These are phyloP conservation scores for Luidia sarsii DNA, from an alignment of 53 echinoderm and acorn worm species.

Conservation along the genomic window DNA sequence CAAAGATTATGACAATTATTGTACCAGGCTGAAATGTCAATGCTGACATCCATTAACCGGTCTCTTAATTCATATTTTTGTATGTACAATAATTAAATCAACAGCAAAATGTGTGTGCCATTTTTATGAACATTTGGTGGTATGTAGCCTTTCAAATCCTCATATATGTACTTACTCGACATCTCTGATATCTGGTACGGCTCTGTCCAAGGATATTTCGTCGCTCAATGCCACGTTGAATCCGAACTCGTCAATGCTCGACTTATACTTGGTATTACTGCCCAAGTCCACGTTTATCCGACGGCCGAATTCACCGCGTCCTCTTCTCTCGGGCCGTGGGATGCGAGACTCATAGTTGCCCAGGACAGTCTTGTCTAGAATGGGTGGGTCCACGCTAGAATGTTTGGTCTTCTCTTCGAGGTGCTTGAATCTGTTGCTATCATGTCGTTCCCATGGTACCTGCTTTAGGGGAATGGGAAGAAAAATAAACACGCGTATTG, in stretches of 20 bases:
- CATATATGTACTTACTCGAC: conserved; percentile 88
- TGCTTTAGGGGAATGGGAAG: too few relatives aligned
- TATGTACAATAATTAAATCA: too few relatives aligned
- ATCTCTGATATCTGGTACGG: conserved; percentile 82
- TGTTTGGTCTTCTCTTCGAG: not conserved
- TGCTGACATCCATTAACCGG: too few relatives aligned
- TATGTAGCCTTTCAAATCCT: not conserved
- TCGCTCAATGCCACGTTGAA: conserved; percentile 95
- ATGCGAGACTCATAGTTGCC: conserved; percentile 80
- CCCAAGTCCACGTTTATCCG: conserved; percentile 40
- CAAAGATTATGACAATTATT: too few relatives aligned
- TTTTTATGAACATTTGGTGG: not conserved
- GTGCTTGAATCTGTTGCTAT: not conserved
- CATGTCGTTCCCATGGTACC: conserved; percentile 19
- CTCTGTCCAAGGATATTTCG: conserved; percentile 79
- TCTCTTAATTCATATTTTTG: too few relatives aligned
- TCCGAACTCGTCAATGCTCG: conserved; percentile 75
- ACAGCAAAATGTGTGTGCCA: too few relatives aligned
- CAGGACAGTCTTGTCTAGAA: conserved; percentile 36
- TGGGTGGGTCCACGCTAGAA: conserved; percentile 29
- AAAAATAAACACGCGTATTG: too few relatives aligned
- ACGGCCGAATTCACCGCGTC: conserved; percentile 81
- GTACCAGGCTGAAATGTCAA: too few relatives aligned
- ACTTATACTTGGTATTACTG: conserved; percentile 43
- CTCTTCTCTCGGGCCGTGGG: conserved; percentile 42